Evolutionary conservation across 2,888 invertebrate genomes (phyloP).

Genomic region (Digitonthophagus gazella): DNA sequence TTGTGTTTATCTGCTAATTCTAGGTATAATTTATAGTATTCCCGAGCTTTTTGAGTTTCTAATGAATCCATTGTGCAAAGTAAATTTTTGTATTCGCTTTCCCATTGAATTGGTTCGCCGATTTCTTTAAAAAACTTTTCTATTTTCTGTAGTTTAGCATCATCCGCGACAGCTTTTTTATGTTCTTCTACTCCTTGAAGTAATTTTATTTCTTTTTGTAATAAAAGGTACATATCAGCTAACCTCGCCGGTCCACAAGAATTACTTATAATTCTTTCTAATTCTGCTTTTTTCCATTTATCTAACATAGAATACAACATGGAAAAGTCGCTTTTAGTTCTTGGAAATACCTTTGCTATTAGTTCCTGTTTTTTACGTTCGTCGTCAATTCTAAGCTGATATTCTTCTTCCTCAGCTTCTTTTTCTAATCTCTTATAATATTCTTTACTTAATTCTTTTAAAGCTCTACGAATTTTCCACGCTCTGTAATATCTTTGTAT

Average conservation of each 20-base stretch:
- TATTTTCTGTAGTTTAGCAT: constrained; percentile 60
- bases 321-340: constrained; percentile 70
- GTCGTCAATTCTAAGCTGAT: constrained; percentile 53
- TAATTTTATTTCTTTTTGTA: constrained; percentile 73
- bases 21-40: constrained; percentile 71
- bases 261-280: constrained; percentile 60
- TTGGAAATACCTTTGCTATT: constrained; percentile 68
- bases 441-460: constrained; percentile 54
- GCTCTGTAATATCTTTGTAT: constrained; percentile 68
- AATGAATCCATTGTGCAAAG: constrained; percentile 77
- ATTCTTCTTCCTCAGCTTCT: constrained; percentile 55
- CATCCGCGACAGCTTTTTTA: constrained; percentile 60
- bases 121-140: constrained; percentile 65
- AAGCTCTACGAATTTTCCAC: constrained; percentile 56
- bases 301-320: constrained; percentile 69
- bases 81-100: constrained; percentile 57
- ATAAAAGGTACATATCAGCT: constrained; percentile 66
- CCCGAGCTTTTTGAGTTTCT: constrained; percentile 75
- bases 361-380: constrained; percentile 58
- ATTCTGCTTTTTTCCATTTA: constrained; percentile 65
- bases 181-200: constrained; percentile 68
- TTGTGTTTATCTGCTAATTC: constrained; percentile 61
- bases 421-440: constrained; percentile 55
- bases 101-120: constrained; percentile 74
- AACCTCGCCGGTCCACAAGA: constrained; percentile 68